phyloP scores from a whole-genome alignment of 2,888 invertebrate species.

The Epirrhoe alternata region DNA sequence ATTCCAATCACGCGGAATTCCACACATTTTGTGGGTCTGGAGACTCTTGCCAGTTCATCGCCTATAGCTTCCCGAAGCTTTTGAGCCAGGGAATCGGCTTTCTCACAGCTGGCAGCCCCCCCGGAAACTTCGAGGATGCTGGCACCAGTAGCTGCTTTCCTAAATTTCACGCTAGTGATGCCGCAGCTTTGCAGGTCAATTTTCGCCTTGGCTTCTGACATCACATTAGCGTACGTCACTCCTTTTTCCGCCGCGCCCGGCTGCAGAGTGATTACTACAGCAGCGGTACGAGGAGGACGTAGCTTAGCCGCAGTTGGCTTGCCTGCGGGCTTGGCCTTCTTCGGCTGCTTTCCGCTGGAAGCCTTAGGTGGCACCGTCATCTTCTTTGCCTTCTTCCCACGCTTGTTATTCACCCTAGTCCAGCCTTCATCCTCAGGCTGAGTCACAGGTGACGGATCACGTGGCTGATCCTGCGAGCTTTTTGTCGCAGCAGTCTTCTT shows the following conservation, averaged over 20 bases:
- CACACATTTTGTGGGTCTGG: constrained; percentile 17
- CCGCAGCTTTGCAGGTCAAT: neutral
- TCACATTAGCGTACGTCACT: neutral
- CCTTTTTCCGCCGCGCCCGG: constrained; percentile 2
- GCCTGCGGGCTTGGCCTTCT: too few species aligned
- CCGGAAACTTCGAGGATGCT: constrained; percentile 14
- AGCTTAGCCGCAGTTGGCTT: too few species aligned
- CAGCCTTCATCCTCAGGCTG: too few species aligned
- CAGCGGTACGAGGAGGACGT: neutral
- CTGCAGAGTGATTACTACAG: neutral
- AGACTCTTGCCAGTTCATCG: neutral
- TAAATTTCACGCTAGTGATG: neutral
- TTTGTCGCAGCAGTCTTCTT: too few species aligned
- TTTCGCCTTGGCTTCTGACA: neutral
- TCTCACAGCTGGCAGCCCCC: neutral
- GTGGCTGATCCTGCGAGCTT: too few species aligned
- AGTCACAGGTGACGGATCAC: too few species aligned
- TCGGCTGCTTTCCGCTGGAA: too few species aligned
- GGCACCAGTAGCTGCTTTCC: constrained; percentile 13
- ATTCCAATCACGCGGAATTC: constrained; percentile 15
- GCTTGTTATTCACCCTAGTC: too few species aligned
- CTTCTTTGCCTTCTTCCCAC: too few species aligned
- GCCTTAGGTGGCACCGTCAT: too few species aligned
- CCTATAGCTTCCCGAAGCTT: neutral
- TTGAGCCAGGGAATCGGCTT: constrained; percentile 9